phyloP scores from a whole-genome alignment of 1,140 invertebrate species.

The Cydia strobilella region DNA sequence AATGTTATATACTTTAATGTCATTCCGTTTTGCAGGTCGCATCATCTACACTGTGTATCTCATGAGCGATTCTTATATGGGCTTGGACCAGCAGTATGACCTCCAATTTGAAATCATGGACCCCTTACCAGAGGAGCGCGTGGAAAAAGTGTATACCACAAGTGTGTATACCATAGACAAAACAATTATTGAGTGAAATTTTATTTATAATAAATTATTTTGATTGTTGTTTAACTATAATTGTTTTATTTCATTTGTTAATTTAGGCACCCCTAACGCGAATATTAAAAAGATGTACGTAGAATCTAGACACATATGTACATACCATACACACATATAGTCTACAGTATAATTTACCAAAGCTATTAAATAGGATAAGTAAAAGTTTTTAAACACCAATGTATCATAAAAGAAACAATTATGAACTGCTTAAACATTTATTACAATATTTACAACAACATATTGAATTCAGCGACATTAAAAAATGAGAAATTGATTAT shows the following conservation, averaged over 20 bases:
- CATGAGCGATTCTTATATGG: conserved; percentile 96
- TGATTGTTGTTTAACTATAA: conserved; percentile 38
- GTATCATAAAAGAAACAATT: background rate
- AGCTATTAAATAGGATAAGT: too few species aligned
- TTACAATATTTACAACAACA: conserved; percentile 33
- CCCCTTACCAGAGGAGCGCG: conserved; percentile 63
- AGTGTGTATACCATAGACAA: conserved; percentile 63
- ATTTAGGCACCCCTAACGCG: background rate
- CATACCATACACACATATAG: too few species aligned
- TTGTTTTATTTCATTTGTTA: conserved; percentile 37
- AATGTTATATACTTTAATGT: too few species aligned
- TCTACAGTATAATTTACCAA: too few species aligned
- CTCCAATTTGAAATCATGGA: conserved; percentile 84
- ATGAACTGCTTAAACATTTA: conserved; percentile 13
- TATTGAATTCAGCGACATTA: background rate
- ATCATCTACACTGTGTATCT: conserved; percentile 91
- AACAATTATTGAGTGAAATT: conserved; percentile 58
- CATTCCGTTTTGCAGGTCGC: conserved; percentile 81
- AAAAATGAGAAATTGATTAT: background rate
- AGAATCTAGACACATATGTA: too few species aligned
- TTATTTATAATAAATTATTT: conserved; percentile 50
- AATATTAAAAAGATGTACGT: too few species aligned
- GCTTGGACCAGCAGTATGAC: conserved; percentile 96
- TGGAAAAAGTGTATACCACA: conserved; percentile 63
- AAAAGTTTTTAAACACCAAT: too few species aligned